Evolutionary conservation across 2,888 invertebrate species (phyloP).

Genomic region (Julus scandinavius): DNA sequence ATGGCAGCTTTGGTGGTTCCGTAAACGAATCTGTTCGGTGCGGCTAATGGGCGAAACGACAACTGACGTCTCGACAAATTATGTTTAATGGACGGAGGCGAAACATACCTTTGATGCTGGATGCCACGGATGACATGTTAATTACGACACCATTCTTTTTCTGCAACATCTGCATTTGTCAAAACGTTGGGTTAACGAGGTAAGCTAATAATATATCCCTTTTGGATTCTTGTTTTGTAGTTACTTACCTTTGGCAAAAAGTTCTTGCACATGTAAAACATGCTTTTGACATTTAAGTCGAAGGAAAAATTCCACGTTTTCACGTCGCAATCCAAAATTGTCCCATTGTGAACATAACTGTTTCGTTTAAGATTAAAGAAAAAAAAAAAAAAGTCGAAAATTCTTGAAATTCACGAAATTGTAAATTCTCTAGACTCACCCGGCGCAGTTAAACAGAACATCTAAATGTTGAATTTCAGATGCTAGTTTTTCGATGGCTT

Average conservation of each 20-base stretch:
- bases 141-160: constrained; percentile 60
- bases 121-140: constrained; percentile 63
- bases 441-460: constrained; percentile 63
- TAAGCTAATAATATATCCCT: background rate
- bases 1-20: constrained; percentile 63
- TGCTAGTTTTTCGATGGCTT: constrained; percentile 60
- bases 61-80: background rate
- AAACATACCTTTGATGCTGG: constrained; percentile 60
- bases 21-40: constrained; percentile 62
- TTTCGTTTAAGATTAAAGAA: background rate
- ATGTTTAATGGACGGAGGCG: background rate
- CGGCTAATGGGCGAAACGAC: constrained; percentile 56
- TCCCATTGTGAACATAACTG: constrained; percentile 61
- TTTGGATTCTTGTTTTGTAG: background rate
- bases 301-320: constrained; percentile 61
- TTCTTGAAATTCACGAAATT: background rate
- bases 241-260: constrained; percentile 61
- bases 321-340: constrained; percentile 61
- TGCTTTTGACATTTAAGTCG: constrained; percentile 62
- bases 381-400: background rate
- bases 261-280: constrained; percentile 61
- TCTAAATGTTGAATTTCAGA: constrained; percentile 60
- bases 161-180: constrained; percentile 49
- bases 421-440: constrained; percentile 58
- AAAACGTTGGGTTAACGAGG: background rate